phyloP scores from a whole-genome alignment of 2,888 invertebrate species.

The Patella pellucida region DNA sequence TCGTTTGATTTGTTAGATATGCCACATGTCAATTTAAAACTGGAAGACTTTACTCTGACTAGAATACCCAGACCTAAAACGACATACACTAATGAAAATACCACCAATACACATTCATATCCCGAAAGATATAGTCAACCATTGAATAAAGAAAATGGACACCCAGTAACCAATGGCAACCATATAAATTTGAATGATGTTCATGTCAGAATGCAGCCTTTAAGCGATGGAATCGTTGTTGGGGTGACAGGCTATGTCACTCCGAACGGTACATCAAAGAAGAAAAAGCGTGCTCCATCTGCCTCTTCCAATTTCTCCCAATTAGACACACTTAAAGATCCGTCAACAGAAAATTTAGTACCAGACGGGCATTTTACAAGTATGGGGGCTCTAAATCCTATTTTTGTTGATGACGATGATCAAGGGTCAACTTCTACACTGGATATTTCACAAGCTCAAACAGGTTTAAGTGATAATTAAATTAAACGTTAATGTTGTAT shows the following conservation, averaged over 20 bases:
- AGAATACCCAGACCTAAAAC: slow-evolving; percentile 51
- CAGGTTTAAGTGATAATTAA: no score
- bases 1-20: slow-evolving; percentile 53
- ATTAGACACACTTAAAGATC: slow-evolving; percentile 7
- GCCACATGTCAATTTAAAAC: slow-evolving; percentile 47
- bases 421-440: slow-evolving; percentile 6
- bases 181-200: slow-evolving; percentile 34
- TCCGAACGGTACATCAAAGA: slow-evolving; percentile 4
- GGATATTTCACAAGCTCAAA: neutral
- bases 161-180: slow-evolving; percentile 14
- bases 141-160: slow-evolving; percentile 15
- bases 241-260: slow-evolving; percentile 43
- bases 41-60: slow-evolving; percentile 56
- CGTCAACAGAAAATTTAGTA: slow-evolving; percentile 31
- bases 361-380: slow-evolving; percentile 11
- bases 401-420: slow-evolving; percentile 29
- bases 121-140: slow-evolving; percentile 24
- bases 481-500: no score
- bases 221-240: slow-evolving; percentile 45
- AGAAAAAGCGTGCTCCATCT: slow-evolving; percentile 13
- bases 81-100: slow-evolving; percentile 43
- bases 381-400: slow-evolving; percentile 28
- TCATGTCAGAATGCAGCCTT: slow-evolving; percentile 43
- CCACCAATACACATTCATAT: slow-evolving; percentile 32
- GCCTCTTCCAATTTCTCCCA: slow-evolving; percentile 15